Percentiles rank a stretch among this genome's conserved stretches.
These are phyloP conservation scores for Drosophila koepferae DNA, from an alignment of 2,888 invertebrate species.

Conservation along the genomic window DNA sequence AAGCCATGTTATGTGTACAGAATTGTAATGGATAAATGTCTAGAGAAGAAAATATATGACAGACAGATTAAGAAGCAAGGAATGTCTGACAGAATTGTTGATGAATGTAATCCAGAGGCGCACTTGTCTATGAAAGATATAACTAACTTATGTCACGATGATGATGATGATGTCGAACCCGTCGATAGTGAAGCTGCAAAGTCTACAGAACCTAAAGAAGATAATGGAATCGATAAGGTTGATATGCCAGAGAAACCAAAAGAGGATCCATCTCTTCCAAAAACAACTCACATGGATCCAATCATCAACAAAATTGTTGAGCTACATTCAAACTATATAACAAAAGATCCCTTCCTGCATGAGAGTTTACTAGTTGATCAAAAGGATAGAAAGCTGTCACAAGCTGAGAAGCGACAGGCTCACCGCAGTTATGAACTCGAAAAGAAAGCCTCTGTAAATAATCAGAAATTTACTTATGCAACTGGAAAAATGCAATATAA, in stretches of 20 bases:
- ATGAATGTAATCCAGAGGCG: slow-evolving; percentile 98
- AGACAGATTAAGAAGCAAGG: slow-evolving; percentile 99
- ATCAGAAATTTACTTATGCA: slow-evolving; percentile 87
- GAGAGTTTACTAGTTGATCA: slow-evolving; percentile 97
- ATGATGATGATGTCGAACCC: slow-evolving; percentile 94
- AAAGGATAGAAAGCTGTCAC: slow-evolving; percentile 96
- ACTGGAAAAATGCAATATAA: slow-evolving; percentile 87
- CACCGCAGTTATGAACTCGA: slow-evolving; percentile 96
- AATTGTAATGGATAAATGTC: slow-evolving; percentile 97
- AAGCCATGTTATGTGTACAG: slow-evolving; percentile 98
- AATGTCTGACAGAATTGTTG: slow-evolving; percentile 98
- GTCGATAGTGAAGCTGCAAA: slow-evolving; percentile 55
- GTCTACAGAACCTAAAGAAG: slow-evolving; percentile 25
- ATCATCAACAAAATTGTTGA: slow-evolving; percentile 91
- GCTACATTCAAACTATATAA: slow-evolving; percentile 88
- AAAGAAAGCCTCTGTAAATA: slow-evolving; percentile 91
- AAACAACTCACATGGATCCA: slow-evolving; percentile 89
- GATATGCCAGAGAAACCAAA: slow-evolving; percentile 22
- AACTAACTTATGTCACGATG: slow-evolving; percentile 95
- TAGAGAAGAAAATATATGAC: slow-evolving; percentile 99
- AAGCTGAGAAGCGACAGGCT: slow-evolving; percentile 96
- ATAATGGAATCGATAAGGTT: slow-evolving; percentile 8
- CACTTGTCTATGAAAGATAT: slow-evolving; percentile 95
- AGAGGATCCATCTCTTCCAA: slow-evolving; percentile 32
- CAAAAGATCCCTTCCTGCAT: slow-evolving; percentile 96